Percentiles rank a stretch among this genome's conserved stretches.
These are phyloP conservation scores for Coptodon rendalli DNA, from an alignment of 2,113 vertebrate genomes.

Conservation along the genomic window DNA sequence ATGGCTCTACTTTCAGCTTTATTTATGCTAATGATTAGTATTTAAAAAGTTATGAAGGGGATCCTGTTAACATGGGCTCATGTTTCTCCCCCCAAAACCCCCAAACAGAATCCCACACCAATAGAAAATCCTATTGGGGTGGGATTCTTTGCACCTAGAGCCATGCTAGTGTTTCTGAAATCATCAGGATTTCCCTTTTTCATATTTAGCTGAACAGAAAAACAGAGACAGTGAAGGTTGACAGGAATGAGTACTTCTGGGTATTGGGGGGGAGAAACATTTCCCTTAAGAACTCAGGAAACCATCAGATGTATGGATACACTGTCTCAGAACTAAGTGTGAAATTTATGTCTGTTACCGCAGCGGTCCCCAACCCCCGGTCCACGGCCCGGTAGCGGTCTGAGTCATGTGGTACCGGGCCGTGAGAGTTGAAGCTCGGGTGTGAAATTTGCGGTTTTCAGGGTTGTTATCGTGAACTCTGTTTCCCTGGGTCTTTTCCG, in stretches of 20 bases:
- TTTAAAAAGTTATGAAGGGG: neutral
- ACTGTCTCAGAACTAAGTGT: neutral
- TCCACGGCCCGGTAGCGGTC: neutral
- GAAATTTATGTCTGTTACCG: neutral
- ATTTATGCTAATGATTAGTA: neutral
- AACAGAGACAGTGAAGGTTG: fast-evolving
- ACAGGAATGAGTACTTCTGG: neutral
- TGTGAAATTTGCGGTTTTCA: neutral
- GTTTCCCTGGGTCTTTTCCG: neutral
- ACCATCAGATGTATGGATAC: neutral
- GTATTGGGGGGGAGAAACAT: neutral
- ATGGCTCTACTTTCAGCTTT: neutral
- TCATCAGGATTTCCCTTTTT: neutral
- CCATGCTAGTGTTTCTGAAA: neutral
- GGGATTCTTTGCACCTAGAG: neutral
- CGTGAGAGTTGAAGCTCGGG: neutral
- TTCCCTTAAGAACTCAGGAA: neutral
- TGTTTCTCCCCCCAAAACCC: neutral
- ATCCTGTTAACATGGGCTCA: neutral
- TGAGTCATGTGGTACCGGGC: neutral
- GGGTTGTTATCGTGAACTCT: neutral
- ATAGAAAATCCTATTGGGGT: neutral
- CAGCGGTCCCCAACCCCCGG: neutral
- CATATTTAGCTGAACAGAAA: neutral
- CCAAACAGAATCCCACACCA: neutral